Conservation (phyloP, 2,888 invertebrate species). For the Limnephilus lunatus region DNA sequence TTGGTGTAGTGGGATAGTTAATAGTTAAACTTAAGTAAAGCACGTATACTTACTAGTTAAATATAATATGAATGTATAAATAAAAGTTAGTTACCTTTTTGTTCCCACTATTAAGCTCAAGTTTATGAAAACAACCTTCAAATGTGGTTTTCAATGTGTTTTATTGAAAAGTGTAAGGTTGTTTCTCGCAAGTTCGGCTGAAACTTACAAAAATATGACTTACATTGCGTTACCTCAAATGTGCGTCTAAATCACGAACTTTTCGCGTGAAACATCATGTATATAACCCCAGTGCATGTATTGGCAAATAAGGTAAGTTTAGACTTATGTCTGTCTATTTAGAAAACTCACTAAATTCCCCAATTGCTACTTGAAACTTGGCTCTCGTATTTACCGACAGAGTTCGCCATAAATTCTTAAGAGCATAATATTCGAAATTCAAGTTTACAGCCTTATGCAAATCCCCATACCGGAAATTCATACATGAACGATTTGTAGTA, state of each 20-base stretch:
- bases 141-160: neutral
- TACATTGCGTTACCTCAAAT: slow-evolving; percentile 13
- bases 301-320: slow-evolving; percentile 59
- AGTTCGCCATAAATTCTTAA: slow-evolving; percentile 59
- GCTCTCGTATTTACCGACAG: slow-evolving; percentile 62
- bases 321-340: slow-evolving; percentile 56
- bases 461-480: slow-evolving; percentile 56
- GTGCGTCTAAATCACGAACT: slow-evolving; percentile 51
- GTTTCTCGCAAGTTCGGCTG: slow-evolving; percentile 2
- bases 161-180: slow-evolving; percentile 4
- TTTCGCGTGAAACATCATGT: slow-evolving; percentile 44
- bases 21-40: neutral
- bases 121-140: slow-evolving; percentile 14
- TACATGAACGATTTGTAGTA: slow-evolving; percentile 48
- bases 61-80: neutral
- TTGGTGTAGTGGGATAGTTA: neutral
- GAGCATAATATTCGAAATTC: slow-evolving; percentile 43
- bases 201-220: slow-evolving; percentile 43
- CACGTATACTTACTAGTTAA: neutral
- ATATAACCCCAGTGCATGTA: slow-evolving; percentile 50
- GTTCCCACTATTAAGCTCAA: neutral
- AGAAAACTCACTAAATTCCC: slow-evolving; percentile 63
- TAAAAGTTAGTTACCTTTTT: neutral
- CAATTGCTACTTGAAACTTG: slow-evolving; percentile 63
- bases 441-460: slow-evolving; percentile 59